Conservation (phyloP, 1,140 invertebrate genomes). For the Dendroctonus valens region DNA sequence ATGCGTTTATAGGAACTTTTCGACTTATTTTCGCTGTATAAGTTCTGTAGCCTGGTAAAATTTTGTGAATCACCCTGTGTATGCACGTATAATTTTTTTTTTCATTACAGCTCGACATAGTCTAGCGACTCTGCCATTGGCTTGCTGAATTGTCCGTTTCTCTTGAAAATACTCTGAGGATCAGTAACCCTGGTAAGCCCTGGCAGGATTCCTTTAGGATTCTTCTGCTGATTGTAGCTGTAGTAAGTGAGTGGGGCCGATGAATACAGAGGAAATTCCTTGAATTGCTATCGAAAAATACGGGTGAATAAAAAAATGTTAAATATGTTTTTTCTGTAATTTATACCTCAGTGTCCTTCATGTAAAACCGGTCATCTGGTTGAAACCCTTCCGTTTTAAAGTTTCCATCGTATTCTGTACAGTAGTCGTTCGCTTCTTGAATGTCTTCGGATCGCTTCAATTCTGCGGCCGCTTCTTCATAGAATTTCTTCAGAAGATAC, state of each 20-base stretch:
- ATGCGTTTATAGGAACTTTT: no score
- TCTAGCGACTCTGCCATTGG: constrained; percentile 10
- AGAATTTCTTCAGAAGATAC: constrained; percentile 12
- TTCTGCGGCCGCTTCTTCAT: constrained; percentile 17
- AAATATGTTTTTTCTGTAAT: neutral
- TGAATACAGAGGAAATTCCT: constrained; percentile 18
- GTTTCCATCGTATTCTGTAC: constrained; percentile 26
- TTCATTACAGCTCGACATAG: constrained; percentile 9
- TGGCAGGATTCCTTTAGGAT: constrained; percentile 10
- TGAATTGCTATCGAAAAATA: constrained; percentile 1
- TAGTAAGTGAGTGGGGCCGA: constrained; percentile 18
- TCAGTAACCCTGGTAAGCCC: constrained; percentile 12
- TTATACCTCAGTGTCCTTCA: constrained; percentile 10
- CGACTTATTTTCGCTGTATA: no score
- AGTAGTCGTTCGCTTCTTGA: constrained; percentile 3
- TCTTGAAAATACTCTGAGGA: constrained; percentile 15
- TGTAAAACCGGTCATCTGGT: constrained; percentile 18
- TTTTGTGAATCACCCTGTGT: no score
- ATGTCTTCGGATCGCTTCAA: neutral
- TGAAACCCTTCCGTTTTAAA: constrained; percentile 18
- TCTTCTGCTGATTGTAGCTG: constrained; percentile 16
- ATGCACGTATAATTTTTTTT: neutral
- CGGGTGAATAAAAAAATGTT: neutral
- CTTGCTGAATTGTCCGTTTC: constrained; percentile 19
- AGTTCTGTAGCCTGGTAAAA: no score